These are phyloP conservation scores for Eristalinus aeneus DNA, from an alignment of 2,888 invertebrate species.

Conservation along the genomic window DNA sequence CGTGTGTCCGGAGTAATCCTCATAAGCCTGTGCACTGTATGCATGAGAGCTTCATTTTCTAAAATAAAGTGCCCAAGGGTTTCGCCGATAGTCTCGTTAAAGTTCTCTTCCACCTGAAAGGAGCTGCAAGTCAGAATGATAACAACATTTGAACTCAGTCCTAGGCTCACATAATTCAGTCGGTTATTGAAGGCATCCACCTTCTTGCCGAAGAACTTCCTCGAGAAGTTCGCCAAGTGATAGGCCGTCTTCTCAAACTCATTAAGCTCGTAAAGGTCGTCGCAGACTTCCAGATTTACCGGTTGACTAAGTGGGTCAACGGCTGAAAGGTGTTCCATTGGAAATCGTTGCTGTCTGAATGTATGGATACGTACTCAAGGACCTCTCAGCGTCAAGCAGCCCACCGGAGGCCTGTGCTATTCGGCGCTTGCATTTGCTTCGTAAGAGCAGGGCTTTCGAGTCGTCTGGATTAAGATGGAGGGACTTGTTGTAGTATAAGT, in stretches of 20 bases:
- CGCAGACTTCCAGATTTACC: slow-evolving; percentile 68
- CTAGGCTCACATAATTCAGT: slow-evolving; percentile 32
- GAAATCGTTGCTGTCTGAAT: not conserved
- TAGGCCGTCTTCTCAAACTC: slow-evolving; percentile 71
- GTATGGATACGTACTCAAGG: slow-evolving; percentile 2
- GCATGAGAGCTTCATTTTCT: slow-evolving; percentile 74
- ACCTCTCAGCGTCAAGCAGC: slow-evolving; percentile 61
- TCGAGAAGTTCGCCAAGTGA: slow-evolving; percentile 50
- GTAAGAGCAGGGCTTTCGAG: slow-evolving; percentile 60
- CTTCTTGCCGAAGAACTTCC: slow-evolving; percentile 56
- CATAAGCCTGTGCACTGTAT: slow-evolving; percentile 72
- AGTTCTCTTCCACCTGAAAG: slow-evolving; percentile 18
- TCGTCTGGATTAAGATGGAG: slow-evolving; percentile 59
- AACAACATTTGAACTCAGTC: not conserved
- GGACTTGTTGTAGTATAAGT: slow-evolving; percentile 72
- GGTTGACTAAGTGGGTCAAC: slow-evolving; percentile 21
- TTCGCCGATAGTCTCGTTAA: slow-evolving; percentile 73
- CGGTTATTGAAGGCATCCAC: slow-evolving; percentile 70
- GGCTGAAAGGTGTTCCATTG: not conserved
- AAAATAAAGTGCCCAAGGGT: slow-evolving; percentile 75
- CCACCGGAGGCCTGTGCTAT: slow-evolving; percentile 70
- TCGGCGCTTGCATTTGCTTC: slow-evolving; percentile 72
- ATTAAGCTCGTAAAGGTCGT: slow-evolving; percentile 73
- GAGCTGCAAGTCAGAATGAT: not conserved
- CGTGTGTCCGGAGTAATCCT: slow-evolving; percentile 73